phyloP scores from a whole-genome alignment of 2,888 invertebrate genomes.

The Caenorhabditis angaria region DNA sequence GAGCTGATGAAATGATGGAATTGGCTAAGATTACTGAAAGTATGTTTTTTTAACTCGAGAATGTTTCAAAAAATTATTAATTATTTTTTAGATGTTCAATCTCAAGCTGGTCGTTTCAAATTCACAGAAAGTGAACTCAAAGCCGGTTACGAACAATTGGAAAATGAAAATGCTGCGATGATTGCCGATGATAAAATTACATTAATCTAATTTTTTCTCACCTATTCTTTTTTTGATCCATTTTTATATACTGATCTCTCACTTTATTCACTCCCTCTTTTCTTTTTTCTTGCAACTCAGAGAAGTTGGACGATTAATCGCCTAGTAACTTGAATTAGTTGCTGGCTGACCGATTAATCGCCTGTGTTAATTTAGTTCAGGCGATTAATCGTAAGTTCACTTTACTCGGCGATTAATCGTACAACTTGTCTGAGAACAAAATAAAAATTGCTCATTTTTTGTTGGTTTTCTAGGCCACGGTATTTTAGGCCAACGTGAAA shows the following conservation, averaged over 20 bases:
- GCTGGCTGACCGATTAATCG: too few relatives aligned
- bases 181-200: slow-evolving; percentile 61
- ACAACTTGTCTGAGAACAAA: too few relatives aligned
- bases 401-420: too few relatives aligned
- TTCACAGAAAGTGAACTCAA: slow-evolving; percentile 64
- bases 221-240: not conserved
- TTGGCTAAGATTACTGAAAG: slow-evolving; percentile 46
- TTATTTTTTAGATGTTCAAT: slow-evolving; percentile 46
- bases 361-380: too few relatives aligned
- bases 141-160: slow-evolving; percentile 64
- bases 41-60: slow-evolving; percentile 12
- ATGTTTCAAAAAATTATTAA: not conserved
- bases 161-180: slow-evolving; percentile 66
- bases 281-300: not conserved
- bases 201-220: slow-evolving; percentile 46
- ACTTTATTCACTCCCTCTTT: not conserved
- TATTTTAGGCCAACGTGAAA: not conserved
- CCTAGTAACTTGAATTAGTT: too few relatives aligned
- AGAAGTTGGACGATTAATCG: too few relatives aligned
- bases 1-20: slow-evolving; percentile 55
- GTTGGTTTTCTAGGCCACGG: not conserved
- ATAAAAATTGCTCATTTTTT: slow-evolving; percentile 6
- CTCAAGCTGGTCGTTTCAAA: slow-evolving; percentile 48
- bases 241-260: slow-evolving; percentile 24
- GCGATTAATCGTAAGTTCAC: too few relatives aligned